phyloP scores from a whole-genome alignment of 1,140 invertebrate genomes.

The Oryctes rhinoceros region DNA sequence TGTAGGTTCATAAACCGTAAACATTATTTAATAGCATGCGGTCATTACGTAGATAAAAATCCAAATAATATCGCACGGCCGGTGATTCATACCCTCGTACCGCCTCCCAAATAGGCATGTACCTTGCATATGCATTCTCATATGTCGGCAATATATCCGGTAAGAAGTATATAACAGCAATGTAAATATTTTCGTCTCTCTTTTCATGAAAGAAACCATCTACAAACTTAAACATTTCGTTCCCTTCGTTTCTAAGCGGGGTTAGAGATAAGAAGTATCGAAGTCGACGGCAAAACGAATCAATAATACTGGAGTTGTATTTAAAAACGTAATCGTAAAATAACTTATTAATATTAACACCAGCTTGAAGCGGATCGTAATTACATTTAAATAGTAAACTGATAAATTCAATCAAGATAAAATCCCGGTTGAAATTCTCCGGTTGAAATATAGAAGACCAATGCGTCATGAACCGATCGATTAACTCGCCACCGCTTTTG shows the following conservation, averaged over 20 bases:
- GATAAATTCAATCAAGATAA: neutral
- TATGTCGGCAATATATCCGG: neutral
- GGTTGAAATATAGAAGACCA: neutral
- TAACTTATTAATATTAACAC: neutral
- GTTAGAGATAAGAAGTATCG: neutral
- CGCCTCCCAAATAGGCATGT: neutral
- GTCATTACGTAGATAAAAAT: neutral
- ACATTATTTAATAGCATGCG: neutral
- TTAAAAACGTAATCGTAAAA: neutral
- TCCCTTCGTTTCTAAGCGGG: neutral
- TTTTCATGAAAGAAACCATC: constrained; percentile 21
- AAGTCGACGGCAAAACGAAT: neutral
- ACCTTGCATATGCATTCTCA: neutral
- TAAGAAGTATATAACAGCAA: constrained; percentile 16
- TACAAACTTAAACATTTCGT: neutral
- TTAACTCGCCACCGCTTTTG: neutral
- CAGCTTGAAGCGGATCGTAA: neutral
- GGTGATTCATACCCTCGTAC: neutral
- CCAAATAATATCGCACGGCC: neutral
- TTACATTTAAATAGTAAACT: neutral
- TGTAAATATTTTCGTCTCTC: neutral
- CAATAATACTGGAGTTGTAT: neutral
- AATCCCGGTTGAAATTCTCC: neutral
- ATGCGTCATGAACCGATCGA: neutral
- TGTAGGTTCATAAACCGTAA: no score